Conservation (phyloP, 2,888 invertebrate genomes). For the Cordilura impudica region DNA sequence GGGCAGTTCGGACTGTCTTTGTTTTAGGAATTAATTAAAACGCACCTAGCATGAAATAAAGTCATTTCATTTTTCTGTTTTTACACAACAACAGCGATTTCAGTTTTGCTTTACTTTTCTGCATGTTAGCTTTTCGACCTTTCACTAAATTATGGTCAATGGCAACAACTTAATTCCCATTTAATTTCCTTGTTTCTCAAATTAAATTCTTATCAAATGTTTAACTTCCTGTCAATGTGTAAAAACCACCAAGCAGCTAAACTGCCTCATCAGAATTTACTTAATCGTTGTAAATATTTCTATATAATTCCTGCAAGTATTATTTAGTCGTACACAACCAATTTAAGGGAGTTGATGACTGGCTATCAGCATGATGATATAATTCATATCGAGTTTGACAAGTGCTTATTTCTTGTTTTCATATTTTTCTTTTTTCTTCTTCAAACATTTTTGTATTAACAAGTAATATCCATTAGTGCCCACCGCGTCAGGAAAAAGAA, state of each 20-base stretch:
- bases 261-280: neutral
- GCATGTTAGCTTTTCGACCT: too few relatives aligned
- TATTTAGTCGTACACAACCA: too few relatives aligned
- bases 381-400: conserved; percentile 19
- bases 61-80: too few relatives aligned
- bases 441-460: too few relatives aligned
- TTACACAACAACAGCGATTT: too few relatives aligned
- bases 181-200: conserved; percentile 1
- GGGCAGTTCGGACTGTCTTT: too few relatives aligned
- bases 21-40: too few relatives aligned
- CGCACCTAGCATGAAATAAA: too few relatives aligned
- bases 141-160: neutral
- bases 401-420: neutral
- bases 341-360: conserved; percentile 6
- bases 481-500: conserved; percentile 8
- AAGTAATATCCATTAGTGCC: conserved; percentile 32
- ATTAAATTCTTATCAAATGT: neutral
- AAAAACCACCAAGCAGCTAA: neutral
- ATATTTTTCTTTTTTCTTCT: too few relatives aligned
- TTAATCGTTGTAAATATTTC: neutral
- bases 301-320: neutral
- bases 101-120: too few relatives aligned
- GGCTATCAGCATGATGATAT: conserved; percentile 2
- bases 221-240: neutral
- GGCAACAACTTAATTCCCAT: neutral